Evolutionary conservation across 2,113 vertebrate genomes (phyloP).

Genomic region (Atractosteus spatula): DNA sequence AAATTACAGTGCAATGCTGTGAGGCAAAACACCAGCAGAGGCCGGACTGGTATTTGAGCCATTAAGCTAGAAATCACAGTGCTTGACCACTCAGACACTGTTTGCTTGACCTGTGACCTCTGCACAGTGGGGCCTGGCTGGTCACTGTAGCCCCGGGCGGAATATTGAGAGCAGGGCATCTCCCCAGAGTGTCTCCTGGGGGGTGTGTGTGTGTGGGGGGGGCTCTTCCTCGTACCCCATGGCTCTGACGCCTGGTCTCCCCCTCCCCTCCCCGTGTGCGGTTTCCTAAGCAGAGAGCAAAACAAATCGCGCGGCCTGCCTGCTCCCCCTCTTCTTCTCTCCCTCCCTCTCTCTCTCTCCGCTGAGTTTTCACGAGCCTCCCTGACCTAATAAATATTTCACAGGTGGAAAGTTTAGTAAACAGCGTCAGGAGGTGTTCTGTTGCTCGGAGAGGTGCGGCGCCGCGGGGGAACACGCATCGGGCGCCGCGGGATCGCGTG

Average conservation of each 20-base stretch:
- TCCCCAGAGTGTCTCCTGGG: no score
- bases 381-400: conserved; percentile 54
- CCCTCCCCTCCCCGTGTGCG: no score
- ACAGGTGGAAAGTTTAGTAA: conserved; percentile 58
- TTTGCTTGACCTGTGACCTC: background rate
- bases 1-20: no score
- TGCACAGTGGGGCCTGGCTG: background rate
- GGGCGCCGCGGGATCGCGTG: conserved; percentile 10
- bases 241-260: no score
- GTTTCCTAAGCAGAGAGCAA: conserved; percentile 11
- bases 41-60: background rate
- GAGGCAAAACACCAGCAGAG: no score
- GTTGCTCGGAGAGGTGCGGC: conserved; percentile 36
- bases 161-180: background rate
- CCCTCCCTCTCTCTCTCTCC: conserved; percentile 29
- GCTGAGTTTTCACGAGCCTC: conserved; percentile 36
- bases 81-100: background rate
- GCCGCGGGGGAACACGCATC: conserved; percentile 26
- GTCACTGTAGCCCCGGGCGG: background rate
- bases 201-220: no score
- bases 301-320: conserved; percentile 28
- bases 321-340: conserved; percentile 29
- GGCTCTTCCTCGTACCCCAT: no score
- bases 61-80: background rate
- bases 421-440: conserved; percentile 44